These are phyloP conservation scores for Calonectris borealis DNA, from an alignment of 2,113 vertebrate species.

Conservation along the genomic window DNA sequence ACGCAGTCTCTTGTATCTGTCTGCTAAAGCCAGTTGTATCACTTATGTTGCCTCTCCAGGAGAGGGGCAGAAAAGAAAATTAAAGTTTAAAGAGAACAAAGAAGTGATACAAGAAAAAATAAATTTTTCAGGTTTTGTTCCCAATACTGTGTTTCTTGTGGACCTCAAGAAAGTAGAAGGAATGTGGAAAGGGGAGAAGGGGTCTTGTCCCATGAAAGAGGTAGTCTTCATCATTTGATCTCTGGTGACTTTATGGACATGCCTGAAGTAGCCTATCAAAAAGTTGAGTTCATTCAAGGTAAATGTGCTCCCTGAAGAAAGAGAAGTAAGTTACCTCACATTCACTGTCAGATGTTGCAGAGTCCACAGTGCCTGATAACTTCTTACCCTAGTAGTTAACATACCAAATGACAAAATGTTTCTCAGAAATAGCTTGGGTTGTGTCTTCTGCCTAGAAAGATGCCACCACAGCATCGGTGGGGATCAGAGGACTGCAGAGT, in stretches of 20 bases:
- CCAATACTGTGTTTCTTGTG: background rate
- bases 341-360: background rate
- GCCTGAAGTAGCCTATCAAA: background rate
- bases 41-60: background rate
- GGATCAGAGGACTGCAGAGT: background rate
- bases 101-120: background rate
- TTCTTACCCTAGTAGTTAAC: background rate
- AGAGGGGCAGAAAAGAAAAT: background rate
- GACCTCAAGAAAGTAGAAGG: background rate
- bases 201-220: background rate
- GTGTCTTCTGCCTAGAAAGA: background rate
- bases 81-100: background rate
- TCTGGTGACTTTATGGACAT: background rate
- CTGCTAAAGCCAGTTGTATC: background rate
- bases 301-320: background rate
- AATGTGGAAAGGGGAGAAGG: background rate
- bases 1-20: background rate
- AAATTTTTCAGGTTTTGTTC: background rate
- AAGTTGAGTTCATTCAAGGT: background rate
- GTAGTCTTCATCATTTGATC: background rate
- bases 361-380: background rate
- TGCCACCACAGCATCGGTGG: fast-evolving
- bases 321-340: background rate
- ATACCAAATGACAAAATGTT: background rate
- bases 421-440: background rate